phyloP scores from a whole-genome alignment of 2,113 vertebrate species.

The Ornithorhynchus anatinus region DNA sequence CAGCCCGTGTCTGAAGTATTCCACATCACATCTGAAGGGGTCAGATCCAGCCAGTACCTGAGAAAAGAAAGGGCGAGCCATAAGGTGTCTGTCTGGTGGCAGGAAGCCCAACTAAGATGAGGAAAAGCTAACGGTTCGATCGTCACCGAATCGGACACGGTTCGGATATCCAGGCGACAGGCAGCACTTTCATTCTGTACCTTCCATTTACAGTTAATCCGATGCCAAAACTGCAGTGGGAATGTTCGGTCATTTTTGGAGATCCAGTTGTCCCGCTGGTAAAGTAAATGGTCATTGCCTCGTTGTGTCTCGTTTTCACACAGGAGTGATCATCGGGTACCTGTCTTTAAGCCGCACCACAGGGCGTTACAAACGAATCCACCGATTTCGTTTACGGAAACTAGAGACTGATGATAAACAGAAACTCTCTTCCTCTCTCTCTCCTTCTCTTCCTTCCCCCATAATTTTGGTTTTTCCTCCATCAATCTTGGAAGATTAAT shows the following conservation, averaged over 20 bases:
- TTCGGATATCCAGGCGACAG: not conserved
- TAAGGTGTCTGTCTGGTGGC: not conserved
- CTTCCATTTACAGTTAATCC: slow-evolving; percentile 76
- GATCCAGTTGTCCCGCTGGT: slow-evolving; percentile 80
- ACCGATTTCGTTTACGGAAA: not conserved
- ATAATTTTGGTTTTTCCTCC: not conserved
- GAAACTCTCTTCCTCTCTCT: not conserved
- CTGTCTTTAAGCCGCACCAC: slow-evolving; percentile 51
- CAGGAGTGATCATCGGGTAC: slow-evolving; percentile 71
- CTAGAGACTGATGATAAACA: not conserved
- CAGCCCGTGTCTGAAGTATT: slow-evolving; percentile 82
- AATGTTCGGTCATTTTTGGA: slow-evolving; percentile 82
- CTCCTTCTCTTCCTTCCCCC: not conserved
- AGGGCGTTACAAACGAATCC: not conserved
- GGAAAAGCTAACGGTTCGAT: too few relatives aligned
- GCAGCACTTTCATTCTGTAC: slow-evolving; percentile 46
- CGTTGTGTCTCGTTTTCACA: slow-evolving; percentile 68
- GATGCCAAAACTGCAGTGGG: slow-evolving; percentile 75
- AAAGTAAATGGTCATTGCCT: slow-evolving; percentile 81
- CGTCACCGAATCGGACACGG: not conserved
- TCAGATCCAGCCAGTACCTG: slow-evolving; percentile 83
- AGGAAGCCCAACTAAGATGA: not conserved
- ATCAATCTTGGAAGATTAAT: not conserved
- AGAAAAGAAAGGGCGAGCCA: not conserved
- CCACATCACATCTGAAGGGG: slow-evolving; percentile 75